Base-by-base conservation (phyloP, 2,888 invertebrate species). In the Helleia helle region DNA sequence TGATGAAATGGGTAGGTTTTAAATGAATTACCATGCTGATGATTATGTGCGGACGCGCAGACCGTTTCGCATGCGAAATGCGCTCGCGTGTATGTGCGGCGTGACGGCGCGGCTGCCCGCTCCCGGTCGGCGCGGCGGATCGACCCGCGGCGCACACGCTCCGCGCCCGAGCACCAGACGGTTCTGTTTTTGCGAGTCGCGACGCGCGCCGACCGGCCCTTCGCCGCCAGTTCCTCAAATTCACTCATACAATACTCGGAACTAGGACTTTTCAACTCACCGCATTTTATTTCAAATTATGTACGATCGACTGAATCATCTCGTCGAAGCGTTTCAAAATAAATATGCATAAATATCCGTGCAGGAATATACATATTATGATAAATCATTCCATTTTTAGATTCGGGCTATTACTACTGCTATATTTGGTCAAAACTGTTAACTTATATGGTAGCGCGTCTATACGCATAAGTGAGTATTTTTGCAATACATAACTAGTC, bases 111-210 rank as follows among this genome's bases (percentile, higher is more conserved):
- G 31, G 40, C 37, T 25, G 26, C 44, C 42, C 37, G 42, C 38
- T 42, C 38, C 47, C 30, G 42, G 36, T 36, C 25, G 43, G 34
- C n/a, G 42, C 39, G 37, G 22, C 38, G 48, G 26, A 44, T 42
- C 42, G 38, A n/a, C n/a, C n/a, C n/a, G n/a, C n/a, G n/a, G n/a
- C n/a, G n/a, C n/a, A n/a, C n/a, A n/a, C 34, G 42, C 55, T 54
- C 60, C n/a, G n/a, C n/a, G 60, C 63, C 63, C 67, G 58, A 57
- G 58, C 58, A 54, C 57, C 69, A 72, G 73, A 71, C 79, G 55
- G 62, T 58, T 63, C 52, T 55, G 76, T 83, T 81, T 80, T 81
- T 81, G 80, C 59, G 56, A 71, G 75, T 71, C 72, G 68, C 69
- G 79, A 62, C 72, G 71, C 69, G 68, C 74, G 71, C 63, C 65